Conservation (phyloP, 2,888 invertebrate species). For the Clepsis dumicolana region DNA sequence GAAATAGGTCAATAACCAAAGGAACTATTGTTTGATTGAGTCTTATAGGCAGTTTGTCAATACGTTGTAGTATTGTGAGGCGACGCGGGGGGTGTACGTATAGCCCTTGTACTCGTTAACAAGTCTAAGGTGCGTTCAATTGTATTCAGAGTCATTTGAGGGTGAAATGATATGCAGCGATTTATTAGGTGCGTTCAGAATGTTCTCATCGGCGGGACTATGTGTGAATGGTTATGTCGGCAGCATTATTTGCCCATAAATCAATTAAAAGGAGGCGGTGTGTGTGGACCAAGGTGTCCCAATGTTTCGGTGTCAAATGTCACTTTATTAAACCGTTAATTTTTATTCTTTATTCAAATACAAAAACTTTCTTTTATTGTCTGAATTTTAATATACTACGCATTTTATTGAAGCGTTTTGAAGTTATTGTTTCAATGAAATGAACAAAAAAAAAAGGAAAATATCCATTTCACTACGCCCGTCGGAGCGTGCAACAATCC, state of each 20-base stretch:
- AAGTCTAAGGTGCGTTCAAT: constrained; percentile 66
- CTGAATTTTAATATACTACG: not conserved
- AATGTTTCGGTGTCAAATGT: constrained; percentile 17
- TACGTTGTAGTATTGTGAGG: constrained; percentile 66
- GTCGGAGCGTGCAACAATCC: constrained; percentile 45
- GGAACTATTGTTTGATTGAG: constrained; percentile 79
- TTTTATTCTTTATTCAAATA: not conserved
- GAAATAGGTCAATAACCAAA: constrained; percentile 83
- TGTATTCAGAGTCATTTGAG: constrained; percentile 72
- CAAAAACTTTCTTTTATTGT: not conserved
- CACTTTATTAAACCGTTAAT: constrained; percentile 37
- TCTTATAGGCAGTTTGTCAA: constrained; percentile 84
- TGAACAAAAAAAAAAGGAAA: constrained; percentile 38
- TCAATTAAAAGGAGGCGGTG: constrained; percentile 41
- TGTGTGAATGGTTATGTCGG: constrained; percentile 35
- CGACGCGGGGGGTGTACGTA: constrained; percentile 68
- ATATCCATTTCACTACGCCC: constrained; percentile 34
- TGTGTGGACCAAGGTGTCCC: constrained; percentile 19
- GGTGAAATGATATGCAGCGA: constrained; percentile 83
- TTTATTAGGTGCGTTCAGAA: constrained; percentile 70
- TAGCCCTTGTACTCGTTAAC: constrained; percentile 60
- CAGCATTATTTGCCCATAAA: constrained; percentile 33
- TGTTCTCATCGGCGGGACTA: constrained; percentile 62
- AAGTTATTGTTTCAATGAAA: constrained; percentile 25
- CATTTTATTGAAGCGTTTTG: not conserved